Base-by-base conservation (phyloP, 2,888 invertebrate genomes). In the Ochropacha duplaris region DNA sequence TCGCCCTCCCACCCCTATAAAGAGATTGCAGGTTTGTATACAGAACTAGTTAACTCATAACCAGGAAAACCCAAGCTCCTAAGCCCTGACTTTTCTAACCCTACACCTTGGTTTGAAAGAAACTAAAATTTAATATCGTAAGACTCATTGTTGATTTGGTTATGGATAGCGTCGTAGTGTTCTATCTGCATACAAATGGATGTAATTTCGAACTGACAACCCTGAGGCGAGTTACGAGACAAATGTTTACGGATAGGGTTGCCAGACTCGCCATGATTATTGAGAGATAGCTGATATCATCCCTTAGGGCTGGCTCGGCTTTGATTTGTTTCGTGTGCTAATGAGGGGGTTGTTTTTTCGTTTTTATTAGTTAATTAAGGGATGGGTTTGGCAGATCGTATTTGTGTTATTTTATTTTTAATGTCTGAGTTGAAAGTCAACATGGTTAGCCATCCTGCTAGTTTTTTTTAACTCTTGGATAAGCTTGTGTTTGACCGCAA, bases 141-240 rank as follows among this genome's bases (percentile, higher is more conserved):
- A n/a, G n/a, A n/a, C n/a, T n/a, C n/a, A n/a, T n/a, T n/a, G n/a
- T n/a, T n/a, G n/a, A n/a, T n/a, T n/a, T n/a, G n/a, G n/a, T n/a
- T n/a, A n/a, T n/a, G n/a, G n/a, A n/a, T n/a, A n/a, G n/a, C n/a
- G n/a, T n/a, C n/a, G n/a, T n/a, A n/a, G n/a, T n/a, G n/a, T n/a
- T n/a, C n/a, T 78, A 79, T 81, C 83, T 87, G 87, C 88, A 90
- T 91, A 89, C 84, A 90, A 90, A 92, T 90, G 89, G 86, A 77
- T 81, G 88, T 90, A 90, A 91, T 92, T 89, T 87, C 83, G 83
- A 81, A 79, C 78, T 76, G 89, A 88, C 90, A 87, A 79, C 85
- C 87, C 85, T 83, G 79, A 80, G 84, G 86, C 84, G 76, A 16
- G 51, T 22, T 52, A 31, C 74, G 79, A 84, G 83, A 88, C 83